Evolutionary conservation across 2,888 invertebrate genomes (phyloP).

Genomic region (Drosophila meridionalis): DNA sequence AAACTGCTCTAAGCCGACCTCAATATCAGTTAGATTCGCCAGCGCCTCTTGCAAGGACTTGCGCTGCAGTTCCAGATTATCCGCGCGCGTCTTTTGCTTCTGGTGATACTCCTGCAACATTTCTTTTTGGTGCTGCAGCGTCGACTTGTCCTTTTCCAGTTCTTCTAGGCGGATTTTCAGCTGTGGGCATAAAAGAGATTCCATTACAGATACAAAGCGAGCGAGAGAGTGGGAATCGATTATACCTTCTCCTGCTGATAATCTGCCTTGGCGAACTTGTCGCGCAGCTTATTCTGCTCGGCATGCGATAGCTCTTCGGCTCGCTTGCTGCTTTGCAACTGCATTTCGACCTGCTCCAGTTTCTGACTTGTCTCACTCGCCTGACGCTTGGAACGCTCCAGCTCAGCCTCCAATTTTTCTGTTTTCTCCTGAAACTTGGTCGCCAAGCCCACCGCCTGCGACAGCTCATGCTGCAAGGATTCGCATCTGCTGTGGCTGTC

Average conservation of each 20-base stretch:
- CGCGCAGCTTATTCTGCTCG: slow-evolving; percentile 85
- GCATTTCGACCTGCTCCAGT: slow-evolving; percentile 84
- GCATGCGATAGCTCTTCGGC: slow-evolving; percentile 83
- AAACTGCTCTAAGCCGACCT: slow-evolving; percentile 84
- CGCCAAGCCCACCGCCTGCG: slow-evolving; percentile 89
- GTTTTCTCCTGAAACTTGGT: slow-evolving; percentile 89
- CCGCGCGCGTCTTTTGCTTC: slow-evolving; percentile 86
- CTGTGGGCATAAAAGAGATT: slow-evolving; percentile 44
- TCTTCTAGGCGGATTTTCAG: slow-evolving; percentile 87
- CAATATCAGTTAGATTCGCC: slow-evolving; percentile 86
- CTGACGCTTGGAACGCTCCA: slow-evolving; percentile 57
- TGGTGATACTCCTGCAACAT: slow-evolving; percentile 86
- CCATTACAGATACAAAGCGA: neutral
- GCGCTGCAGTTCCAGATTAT: slow-evolving; percentile 87
- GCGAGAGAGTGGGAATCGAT: neutral
- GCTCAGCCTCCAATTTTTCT: slow-evolving; percentile 86
- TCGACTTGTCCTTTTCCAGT: slow-evolving; percentile 87
- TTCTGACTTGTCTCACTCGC: slow-evolving; percentile 66
- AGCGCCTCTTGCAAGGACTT: slow-evolving; percentile 86
- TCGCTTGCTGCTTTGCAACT: slow-evolving; percentile 77
- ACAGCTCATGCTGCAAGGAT: slow-evolving; percentile 89
- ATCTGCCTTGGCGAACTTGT: slow-evolving; percentile 84
- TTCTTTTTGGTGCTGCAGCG: slow-evolving; percentile 86
- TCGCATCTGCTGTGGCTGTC: slow-evolving; percentile 86
- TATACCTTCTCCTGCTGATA: slow-evolving; percentile 86